Evolutionary conservation across 2,888 invertebrate species (phyloP), one percentile per base, ranked within the genome.

Genomic region (Eubasilissa splendida): DNA sequence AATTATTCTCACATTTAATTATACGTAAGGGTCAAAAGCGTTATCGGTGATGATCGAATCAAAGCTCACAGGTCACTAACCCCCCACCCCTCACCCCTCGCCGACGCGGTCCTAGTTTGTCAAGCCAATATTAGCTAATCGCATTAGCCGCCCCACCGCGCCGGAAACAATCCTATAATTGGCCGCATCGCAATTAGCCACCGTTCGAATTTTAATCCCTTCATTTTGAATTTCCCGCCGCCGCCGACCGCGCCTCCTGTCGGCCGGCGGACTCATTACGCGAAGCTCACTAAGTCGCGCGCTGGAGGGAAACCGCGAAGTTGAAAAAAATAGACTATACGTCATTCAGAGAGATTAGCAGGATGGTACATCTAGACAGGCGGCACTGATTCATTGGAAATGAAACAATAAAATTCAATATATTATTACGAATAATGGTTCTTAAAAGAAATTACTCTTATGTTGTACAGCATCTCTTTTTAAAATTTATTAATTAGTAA

Each of bases 91-190:
- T 12, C 59, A 14, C 54, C 65, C n/a, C 14, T 42, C 75, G 60
- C 59, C 14, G 22, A 22, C 22, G 1, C 22, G 50, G 75, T 22
- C 70, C 52, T 42, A 60, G 12, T n/a, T 60, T 60, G 60, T 60
- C 14, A 50, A 42, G 63, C 10, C 76, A 60, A 75, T 52, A 42
- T 42, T 42, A 9, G 54, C 65, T 82, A 79, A 82, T 82, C 77
- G 66, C 22, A 79, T 82, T 66, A 65, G 66, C 14, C 80, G 79
- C 76, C 59, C 65, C 76, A 58, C 79, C 73, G 60, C 71, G 71
- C 75, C 80, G 65, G 82, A 68, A 76, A 63, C 77, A 80, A 82
- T 79, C 66, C 78, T 63, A 66, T 82, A 82, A 82, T 81, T 82
- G 80, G 73, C 77, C 73, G 70, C 68, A 73, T 80, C 82, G 66